Evolutionary conservation across 2,888 invertebrate genomes (phyloP).

Genomic region (Epirrhoe alternata): DNA sequence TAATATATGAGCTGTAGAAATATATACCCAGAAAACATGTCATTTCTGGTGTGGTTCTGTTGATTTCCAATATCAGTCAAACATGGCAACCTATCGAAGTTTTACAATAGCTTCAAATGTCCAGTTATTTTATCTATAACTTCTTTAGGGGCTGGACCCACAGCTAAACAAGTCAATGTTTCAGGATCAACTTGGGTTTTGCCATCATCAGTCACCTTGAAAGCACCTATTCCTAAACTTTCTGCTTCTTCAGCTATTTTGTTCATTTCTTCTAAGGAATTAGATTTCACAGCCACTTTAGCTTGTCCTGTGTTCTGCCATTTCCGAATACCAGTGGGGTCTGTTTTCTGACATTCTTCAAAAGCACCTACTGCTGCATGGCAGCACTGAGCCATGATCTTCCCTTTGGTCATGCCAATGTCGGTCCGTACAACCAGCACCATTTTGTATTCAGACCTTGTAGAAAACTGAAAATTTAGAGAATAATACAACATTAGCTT

Average conservation of each 20-base stretch:
- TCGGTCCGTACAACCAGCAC: slow-evolving; percentile 93
- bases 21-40: no score
- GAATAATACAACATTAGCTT: no score
- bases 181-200: slow-evolving; percentile 94
- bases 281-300: slow-evolving; percentile 92
- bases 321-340: slow-evolving; percentile 82
- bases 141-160: slow-evolving; percentile 92
- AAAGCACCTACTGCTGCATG: slow-evolving; percentile 94
- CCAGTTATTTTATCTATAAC: slow-evolving; percentile 91
- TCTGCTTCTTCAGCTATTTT: slow-evolving; percentile 87
- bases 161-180: slow-evolving; percentile 92
- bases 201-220: slow-evolving; percentile 93
- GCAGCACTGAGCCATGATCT: slow-evolving; percentile 94
- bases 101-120: slow-evolving; percentile 90
- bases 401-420: slow-evolving; percentile 96
- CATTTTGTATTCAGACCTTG: slow-evolving; percentile 87
- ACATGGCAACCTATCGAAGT: neutral
- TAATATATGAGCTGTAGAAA: no score
- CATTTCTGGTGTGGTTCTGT: no score
- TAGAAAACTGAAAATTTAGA: slow-evolving; percentile 51
- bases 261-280: slow-evolving; percentile 88
- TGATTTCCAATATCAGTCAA: no score
- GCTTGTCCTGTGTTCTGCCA: slow-evolving; percentile 89
- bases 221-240: slow-evolving; percentile 86
- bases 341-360: slow-evolving; percentile 85